Evolutionary conservation across 2,888 invertebrate genomes (phyloP).

Genomic region (Marronus borbonicus): DNA sequence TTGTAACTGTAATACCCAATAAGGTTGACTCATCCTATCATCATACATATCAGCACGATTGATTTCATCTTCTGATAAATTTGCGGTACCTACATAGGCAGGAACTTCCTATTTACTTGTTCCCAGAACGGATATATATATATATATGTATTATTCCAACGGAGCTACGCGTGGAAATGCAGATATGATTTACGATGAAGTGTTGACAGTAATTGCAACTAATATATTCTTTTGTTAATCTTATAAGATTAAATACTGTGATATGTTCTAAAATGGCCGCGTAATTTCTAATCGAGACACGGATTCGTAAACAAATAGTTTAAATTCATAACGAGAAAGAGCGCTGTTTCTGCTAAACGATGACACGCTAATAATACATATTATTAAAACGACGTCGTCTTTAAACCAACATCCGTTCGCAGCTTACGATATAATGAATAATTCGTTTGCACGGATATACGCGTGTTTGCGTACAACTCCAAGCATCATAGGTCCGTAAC

Average conservation of each 20-base stretch:
- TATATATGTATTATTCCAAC: too few species aligned
- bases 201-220: too few species aligned
- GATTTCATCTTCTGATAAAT: too few species aligned
- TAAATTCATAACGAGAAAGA: conserved; percentile 34
- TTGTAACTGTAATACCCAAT: too few species aligned
- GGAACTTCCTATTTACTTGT: too few species aligned
- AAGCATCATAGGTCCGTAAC: background rate
- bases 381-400: background rate
- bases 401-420: background rate
- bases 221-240: too few species aligned
- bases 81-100: too few species aligned
- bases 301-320: conserved; percentile 40
- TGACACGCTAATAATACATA: conserved; percentile 25
- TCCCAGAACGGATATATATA: too few species aligned
- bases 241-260: conserved; percentile 5
- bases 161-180: too few species aligned
- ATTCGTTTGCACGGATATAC: background rate
- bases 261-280: background rate
- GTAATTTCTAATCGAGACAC: conserved; percentile 38
- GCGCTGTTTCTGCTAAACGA: conserved; percentile 38
- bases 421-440: background rate
- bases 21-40: too few species aligned
- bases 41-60: too few species aligned
- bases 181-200: too few species aligned
- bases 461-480: background rate